Conservation (phyloP, 2,113 vertebrate species). For the Progne subis region DNA sequence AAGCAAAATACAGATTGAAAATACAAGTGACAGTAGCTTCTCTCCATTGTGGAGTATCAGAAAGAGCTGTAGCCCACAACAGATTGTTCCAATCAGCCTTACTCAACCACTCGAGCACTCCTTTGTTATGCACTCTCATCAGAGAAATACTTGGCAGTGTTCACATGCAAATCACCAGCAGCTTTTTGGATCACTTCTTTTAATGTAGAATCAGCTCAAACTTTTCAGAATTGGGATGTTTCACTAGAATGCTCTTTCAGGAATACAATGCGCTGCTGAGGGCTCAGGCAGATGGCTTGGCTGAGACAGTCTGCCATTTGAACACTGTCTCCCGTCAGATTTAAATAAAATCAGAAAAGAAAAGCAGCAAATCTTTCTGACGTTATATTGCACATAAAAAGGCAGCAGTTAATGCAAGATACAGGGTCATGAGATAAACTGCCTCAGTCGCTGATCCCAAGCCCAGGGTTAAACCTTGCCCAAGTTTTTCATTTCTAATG, state of each 20-base stretch:
- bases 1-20: background rate
- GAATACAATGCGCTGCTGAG: background rate
- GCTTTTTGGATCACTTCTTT: slow-evolving; percentile 43
- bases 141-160: slow-evolving; percentile 31
- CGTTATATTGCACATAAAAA: background rate
- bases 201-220: background rate
- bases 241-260: background rate
- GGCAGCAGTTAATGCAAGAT: background rate
- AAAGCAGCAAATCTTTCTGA: background rate
- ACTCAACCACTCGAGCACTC: background rate
- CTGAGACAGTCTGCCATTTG: background rate
- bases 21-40: slow-evolving; percentile 18
- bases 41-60: background rate
- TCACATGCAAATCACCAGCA: slow-evolving; percentile 36
- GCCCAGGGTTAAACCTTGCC: background rate
- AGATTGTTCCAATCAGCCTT: slow-evolving; percentile 47
- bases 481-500: background rate
- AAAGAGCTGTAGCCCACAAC: background rate
- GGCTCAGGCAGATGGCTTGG: slow-evolving; percentile 44
- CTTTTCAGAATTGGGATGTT: slow-evolving; percentile 13
- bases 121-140: slow-evolving; percentile 43
- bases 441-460: background rate
- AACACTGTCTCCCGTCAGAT: background rate
- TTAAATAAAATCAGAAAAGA: background rate
- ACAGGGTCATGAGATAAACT: background rate